Evolutionary conservation across 2,113 vertebrate species (phyloP).

Genomic region (Sylvietta virens): DNA sequence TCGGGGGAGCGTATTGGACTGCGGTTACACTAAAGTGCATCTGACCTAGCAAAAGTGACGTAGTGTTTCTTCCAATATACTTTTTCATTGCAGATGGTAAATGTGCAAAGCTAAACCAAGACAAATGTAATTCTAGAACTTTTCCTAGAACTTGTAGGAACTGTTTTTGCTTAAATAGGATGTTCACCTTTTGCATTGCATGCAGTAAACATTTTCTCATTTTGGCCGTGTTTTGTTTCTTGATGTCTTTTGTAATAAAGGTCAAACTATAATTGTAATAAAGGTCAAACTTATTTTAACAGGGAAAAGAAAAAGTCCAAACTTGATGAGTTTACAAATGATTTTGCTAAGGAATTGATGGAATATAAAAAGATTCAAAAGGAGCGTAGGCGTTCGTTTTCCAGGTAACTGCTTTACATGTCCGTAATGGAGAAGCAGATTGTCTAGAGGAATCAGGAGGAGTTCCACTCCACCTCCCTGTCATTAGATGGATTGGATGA

Average conservation of each 20-base stretch:
- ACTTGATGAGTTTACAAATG: constrained; percentile 98
- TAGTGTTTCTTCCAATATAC: constrained; percentile 34
- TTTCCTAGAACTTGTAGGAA: constrained; percentile 64
- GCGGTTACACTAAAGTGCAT: constrained; percentile 40
- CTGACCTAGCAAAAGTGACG: constrained; percentile 52
- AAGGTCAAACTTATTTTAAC: constrained; percentile 75
- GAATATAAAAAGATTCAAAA: constrained; percentile 98
- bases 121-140: constrained; percentile 56
- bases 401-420: constrained; percentile 86
- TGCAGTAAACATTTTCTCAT: constrained; percentile 59
- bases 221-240: constrained; percentile 60
- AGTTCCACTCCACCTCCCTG: constrained; percentile 30
- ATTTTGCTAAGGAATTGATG: constrained; percentile 99
- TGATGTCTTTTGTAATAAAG: constrained; percentile 59
- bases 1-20: constrained; percentile 43
- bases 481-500: constrained; percentile 57
- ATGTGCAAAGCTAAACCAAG: constrained; percentile 63
- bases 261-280: constrained; percentile 59
- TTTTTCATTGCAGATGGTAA: constrained; percentile 57
- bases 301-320: constrained; percentile 96
- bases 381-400: constrained; percentile 91
- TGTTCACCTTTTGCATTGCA: constrained; percentile 73
- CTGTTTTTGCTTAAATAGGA: constrained; percentile 69
- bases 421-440: constrained; percentile 75
- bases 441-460: constrained; percentile 45